Evolutionary conservation across 2,888 invertebrate genomes (phyloP).

Genomic region (Halictus ligatus): DNA sequence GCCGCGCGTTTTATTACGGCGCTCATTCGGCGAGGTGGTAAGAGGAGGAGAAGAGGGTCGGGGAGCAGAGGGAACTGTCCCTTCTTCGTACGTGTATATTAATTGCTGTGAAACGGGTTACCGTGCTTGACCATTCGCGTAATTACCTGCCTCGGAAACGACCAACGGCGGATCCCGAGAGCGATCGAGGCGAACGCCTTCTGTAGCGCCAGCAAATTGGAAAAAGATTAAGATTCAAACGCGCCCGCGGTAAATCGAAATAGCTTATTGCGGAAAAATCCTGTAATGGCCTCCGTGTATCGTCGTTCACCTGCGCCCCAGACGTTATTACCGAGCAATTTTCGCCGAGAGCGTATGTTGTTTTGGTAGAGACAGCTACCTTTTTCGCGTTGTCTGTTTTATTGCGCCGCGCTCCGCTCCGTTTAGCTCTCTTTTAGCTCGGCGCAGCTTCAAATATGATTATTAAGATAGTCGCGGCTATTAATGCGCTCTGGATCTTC

Average conservation of each 20-base stretch:
- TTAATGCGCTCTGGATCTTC: neutral
- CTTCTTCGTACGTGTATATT: constrained; percentile 37
- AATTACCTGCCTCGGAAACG: constrained; percentile 39
- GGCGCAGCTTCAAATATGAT: neutral
- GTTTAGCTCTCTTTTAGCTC: neutral
- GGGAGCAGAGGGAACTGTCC: constrained; percentile 22
- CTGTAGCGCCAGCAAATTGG: constrained; percentile 33
- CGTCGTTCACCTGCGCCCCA: neutral
- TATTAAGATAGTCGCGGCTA: neutral
- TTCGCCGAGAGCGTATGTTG: constrained; percentile 5
- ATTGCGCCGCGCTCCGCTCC: neutral
- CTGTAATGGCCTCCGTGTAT: constrained; percentile 17
- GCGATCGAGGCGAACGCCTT: constrained; percentile 27
- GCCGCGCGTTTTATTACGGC: constrained; percentile 16
- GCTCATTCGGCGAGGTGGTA: neutral
- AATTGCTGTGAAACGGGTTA: constrained; percentile 50
- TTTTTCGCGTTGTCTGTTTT: neutral
- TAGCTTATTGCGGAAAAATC: constrained; percentile 32
- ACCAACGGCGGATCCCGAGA: constrained; percentile 18
- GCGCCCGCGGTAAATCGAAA: constrained; percentile 37
- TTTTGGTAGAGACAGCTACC: constrained; percentile 12
- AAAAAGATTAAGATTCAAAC: constrained; percentile 39
- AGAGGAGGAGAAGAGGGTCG: neutral
- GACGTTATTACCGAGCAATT: constrained; percentile 13
- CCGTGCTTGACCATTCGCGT: constrained; percentile 32